A percentile compares a stretch with the other conserved stretches of the same genome.
Conservation (phyloP, 2,797 vertebrate genomes). For the Urophycis tenuis region DNA sequence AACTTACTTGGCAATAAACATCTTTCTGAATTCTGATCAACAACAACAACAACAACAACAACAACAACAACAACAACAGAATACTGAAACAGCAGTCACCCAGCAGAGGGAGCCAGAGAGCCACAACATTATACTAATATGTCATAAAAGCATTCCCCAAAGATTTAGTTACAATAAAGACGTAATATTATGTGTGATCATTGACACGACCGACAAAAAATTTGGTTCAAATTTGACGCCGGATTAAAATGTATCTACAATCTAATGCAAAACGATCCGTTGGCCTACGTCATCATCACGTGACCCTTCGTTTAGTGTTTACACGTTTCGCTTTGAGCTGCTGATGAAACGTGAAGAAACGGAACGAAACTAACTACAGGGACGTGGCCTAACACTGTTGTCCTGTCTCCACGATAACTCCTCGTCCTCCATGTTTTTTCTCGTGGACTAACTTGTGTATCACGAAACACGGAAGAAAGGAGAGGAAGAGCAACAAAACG, state of each 20-base stretch:
- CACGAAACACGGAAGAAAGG: neutral
- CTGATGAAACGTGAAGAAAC: neutral
- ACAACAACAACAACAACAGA: neutral
- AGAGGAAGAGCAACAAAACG: neutral
- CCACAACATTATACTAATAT: neutral
- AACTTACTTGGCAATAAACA: no score
- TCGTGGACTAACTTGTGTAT: neutral
- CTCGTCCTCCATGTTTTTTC: neutral
- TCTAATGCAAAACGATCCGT: neutral
- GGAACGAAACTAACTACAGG: neutral
- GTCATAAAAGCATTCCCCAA: neutral
- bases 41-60: no score
- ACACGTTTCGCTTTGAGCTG: neutral
- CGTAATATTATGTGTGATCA: neutral
- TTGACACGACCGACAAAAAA: no score
- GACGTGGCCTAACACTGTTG: neutral
- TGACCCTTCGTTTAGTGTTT: neutral
- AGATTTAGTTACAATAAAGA: neutral
- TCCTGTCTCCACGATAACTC: neutral
- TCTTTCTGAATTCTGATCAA: no score
- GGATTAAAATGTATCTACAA: neutral
- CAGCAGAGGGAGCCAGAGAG: neutral
- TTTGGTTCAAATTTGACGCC: neutral
- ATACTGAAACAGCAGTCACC: neutral
- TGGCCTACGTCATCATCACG: neutral